Evolutionary conservation across 2,797 vertebrate species (phyloP), one percentile per base, ranked within the genome.

Genomic region (Pipistrellus kuhlii): DNA sequence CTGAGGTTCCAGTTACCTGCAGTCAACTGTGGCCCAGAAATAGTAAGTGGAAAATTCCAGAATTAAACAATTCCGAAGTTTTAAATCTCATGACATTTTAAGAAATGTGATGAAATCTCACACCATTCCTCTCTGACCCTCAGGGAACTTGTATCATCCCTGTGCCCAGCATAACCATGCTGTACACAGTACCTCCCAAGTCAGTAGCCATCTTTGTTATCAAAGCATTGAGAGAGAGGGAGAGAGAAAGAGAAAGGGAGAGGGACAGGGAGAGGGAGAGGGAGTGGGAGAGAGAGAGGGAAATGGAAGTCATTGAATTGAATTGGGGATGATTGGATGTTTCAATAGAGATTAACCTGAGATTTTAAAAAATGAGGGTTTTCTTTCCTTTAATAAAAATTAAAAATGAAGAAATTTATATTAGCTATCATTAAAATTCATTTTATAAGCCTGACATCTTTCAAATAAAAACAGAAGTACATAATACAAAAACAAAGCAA

Each of bases 361-460:
- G 9, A 89, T 71, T 68, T 66, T 17, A 2, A 17, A 72, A 53
- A 51, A 68, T 30, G 27, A 8, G 18, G 8, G 3, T 72, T 15
- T 10, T 27, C 30, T 85, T 89, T 88, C 27, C 35, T n/a, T 30
- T 35, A 69, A 87, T n/a, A n/a, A 84, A 55, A 87, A 41, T 75
- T 80, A 62, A 48, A 94, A 88, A 30, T 55, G 71, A 27, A 93
- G 38, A 46, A 87, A 66, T 82, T 86, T 10, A 46, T 41, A 53
- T 76, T 62, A 78, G 18, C 4, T 88, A n/a, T 53, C 69, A 76
- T 35, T 80, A 68, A 93, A 68, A 21, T 0, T 85, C 2, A 72
- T 53, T 81, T 91, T 25, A 38, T 51, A 80, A 71, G 9, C 23
- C 4, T 80, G 25, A 1, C 11, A 86, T 71, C 59, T 80, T 87